Conservation (phyloP, 1,140 invertebrate species). For the Aphis craccivora region DNA sequence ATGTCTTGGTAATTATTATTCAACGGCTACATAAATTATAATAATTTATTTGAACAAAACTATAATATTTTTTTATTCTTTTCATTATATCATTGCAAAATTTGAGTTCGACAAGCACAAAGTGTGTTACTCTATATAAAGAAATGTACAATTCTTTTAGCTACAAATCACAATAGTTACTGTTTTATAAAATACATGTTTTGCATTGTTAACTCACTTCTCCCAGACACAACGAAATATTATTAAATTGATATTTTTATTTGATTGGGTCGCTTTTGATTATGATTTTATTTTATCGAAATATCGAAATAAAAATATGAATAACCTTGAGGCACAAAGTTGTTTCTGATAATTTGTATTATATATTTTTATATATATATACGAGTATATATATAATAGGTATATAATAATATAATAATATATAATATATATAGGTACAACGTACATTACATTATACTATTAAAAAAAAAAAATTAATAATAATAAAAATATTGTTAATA, state of each 20-base stretch:
- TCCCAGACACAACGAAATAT: not conserved
- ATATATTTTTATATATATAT: too few species aligned
- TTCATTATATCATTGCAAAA: not conserved
- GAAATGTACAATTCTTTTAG: not conserved
- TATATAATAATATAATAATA: too few species aligned
- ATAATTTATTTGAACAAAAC: not conserved
- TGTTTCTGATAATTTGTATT: not conserved
- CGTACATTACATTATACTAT: not conserved
- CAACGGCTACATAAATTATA: not conserved
- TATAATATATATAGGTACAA: not conserved
- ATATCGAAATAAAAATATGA: not conserved
- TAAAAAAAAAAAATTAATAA: not conserved
- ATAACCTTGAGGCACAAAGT: not conserved
- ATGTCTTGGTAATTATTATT: conserved; percentile 12
- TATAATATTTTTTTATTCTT: not conserved
- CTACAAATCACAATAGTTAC: not conserved
- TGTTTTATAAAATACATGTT: not conserved
- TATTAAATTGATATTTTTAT: not conserved
- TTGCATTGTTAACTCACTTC: not conserved
- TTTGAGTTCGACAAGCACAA: not conserved
- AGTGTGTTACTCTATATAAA: not conserved
- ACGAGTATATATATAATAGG: too few species aligned
- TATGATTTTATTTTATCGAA: not conserved
- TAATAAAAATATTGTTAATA: not conserved
- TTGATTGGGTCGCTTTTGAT: not conserved